Base-by-base conservation (phyloP, 1,140 invertebrate genomes). In the Eufriesea mexicana region DNA sequence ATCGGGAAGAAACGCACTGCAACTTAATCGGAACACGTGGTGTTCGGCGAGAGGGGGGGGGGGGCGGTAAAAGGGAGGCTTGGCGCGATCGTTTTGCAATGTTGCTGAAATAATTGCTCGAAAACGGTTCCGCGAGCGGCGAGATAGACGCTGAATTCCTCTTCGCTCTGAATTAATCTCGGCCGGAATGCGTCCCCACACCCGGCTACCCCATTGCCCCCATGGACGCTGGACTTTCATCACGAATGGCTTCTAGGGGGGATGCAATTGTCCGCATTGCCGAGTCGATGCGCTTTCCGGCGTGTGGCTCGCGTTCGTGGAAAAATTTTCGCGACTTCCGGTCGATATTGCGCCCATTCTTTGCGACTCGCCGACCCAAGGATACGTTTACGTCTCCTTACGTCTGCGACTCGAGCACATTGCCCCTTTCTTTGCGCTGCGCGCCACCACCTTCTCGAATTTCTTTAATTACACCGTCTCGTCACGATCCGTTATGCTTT, bases 151-250 rank as follows among this genome's bases (percentile, higher is more conserved):
- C 91, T 92, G 91, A 92, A 93, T 93, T 93, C 91, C 92, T 92
- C 90, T 92, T 91, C 90, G 90, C 91, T 90, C 88, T 90, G 91
- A 93, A 93, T 93, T 93, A 93, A 93, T 93, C 92, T 93, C 92
- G 85, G 90, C 89, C 89, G 91, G 92, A 93, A 93, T 93, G 92
- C 90, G 86, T 90, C 91, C 91, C 88, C 89, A 89, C 89, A 89
- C 88, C 84, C 81, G 74, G 64, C 78, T 82, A 88, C 81, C 87
- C 88, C 84, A 89, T 89, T 86, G 84, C 86, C 74, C 84, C 86
- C 87, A 88, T 89, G 80, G 75, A 88, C 86, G 81, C 81, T 84
- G 84, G 88, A 89, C 88, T 89, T 89, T 89, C 88, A 89, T 89
- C 88, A 86, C 87, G 81, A 89, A 89, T 86, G 86, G 85, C 81